A percentile compares a stretch with the other conserved stretches of the same genome.
Conservation (phyloP, 1,140 invertebrate genomes). For the Drosophila ogumai region DNA sequence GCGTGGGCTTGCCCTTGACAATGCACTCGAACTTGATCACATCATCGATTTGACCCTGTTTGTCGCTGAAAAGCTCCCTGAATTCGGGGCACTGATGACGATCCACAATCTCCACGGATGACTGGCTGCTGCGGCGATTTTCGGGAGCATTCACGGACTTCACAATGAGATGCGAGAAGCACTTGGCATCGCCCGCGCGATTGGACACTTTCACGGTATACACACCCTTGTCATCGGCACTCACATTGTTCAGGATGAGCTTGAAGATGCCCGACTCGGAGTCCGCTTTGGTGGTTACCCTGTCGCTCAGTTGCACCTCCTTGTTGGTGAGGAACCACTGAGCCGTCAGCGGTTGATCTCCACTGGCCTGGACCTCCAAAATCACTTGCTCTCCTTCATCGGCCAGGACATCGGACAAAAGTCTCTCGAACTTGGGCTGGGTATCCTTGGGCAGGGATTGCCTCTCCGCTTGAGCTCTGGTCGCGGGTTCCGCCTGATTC, state of each 20-base stretch:
- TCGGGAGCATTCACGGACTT: conserved; percentile 86
- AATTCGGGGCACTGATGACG: conserved; percentile 88
- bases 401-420: conserved; percentile 89
- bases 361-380: conserved; percentile 90
- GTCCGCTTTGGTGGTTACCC: conserved; percentile 85
- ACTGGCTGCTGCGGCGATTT: conserved; percentile 65
- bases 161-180: conserved; percentile 91
- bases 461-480: conserved; percentile 71
- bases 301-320: conserved; percentile 86
- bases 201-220: conserved; percentile 92
- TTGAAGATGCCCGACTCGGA: conserved; percentile 86
- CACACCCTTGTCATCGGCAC: conserved; percentile 89
- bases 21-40: conserved; percentile 92
- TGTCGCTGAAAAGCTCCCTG: conserved; percentile 88
- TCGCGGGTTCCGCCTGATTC: conserved; percentile 76
- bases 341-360: conserved; percentile 89
- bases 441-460: conserved; percentile 82
- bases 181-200: conserved; percentile 91
- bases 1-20: conserved; percentile 91
- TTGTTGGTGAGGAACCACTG: conserved; percentile 92
- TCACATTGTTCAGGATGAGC: conserved; percentile 87
- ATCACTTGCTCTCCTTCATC: conserved; percentile 89
- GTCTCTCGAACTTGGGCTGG: conserved; percentile 89
- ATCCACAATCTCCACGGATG: conserved; percentile 86
- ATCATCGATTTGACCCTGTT: conserved; percentile 95